phyloP scores from a whole-genome alignment of 2,113 vertebrate species.

The Hyaena hyaena region DNA sequence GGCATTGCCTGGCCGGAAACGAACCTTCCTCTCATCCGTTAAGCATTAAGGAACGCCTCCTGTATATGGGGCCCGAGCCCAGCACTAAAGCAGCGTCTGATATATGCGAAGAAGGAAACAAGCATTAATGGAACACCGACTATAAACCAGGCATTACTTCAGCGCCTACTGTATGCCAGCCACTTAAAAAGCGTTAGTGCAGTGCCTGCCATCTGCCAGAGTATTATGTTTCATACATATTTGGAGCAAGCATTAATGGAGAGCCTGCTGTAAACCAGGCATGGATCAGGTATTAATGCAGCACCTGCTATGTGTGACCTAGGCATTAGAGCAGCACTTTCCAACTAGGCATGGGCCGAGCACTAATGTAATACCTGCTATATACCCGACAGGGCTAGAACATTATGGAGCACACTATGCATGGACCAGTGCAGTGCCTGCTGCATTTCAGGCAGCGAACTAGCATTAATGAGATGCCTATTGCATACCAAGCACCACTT shows the following conservation, averaged over 20 bases:
- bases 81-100: background rate
- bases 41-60: background rate
- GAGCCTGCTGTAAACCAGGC: background rate
- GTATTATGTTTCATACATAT: too few relatives aligned
- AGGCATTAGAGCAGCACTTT: background rate
- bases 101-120: background rate
- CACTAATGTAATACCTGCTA: background rate
- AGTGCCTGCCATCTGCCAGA: background rate
- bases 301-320: background rate
- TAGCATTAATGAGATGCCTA: background rate
- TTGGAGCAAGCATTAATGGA: background rate
- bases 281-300: too few relatives aligned
- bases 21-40: background rate
- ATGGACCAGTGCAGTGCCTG: background rate
- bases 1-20: background rate
- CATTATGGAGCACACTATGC: background rate
- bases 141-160: background rate
- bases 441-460: background rate
- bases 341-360: background rate
- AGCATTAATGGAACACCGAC: background rate
- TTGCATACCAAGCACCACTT: background rate
- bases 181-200: background rate
- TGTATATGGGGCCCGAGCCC: background rate
- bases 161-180: too few relatives aligned
- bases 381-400: too few relatives aligned